These are phyloP conservation scores for Albula goreensis DNA, from an alignment of 2,113 vertebrate genomes.

Conservation along the genomic window DNA sequence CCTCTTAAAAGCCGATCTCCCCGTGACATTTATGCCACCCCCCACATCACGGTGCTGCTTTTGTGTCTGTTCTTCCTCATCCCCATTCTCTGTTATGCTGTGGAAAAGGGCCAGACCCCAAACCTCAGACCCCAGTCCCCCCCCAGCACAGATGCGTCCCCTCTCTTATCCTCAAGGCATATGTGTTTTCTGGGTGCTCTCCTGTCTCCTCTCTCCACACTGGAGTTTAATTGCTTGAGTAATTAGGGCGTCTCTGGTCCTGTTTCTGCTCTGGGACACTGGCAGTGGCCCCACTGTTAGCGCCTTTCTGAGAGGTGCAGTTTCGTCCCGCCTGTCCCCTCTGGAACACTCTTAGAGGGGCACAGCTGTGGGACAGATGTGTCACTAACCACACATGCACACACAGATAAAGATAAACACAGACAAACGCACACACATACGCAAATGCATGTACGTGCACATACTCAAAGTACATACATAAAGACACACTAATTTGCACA, in stretches of 20 bases:
- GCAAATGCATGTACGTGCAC: background rate
- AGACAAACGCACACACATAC: conserved; percentile 14
- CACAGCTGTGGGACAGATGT: background rate
- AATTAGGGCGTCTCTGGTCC: background rate
- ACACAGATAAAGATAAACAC: background rate
- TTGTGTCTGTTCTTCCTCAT: background rate
- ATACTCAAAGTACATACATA: background rate
- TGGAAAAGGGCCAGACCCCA: background rate
- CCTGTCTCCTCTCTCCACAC: background rate
- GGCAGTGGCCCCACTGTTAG: background rate
- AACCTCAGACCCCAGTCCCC: background rate
- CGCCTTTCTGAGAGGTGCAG: no score
- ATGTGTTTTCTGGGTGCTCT: background rate
- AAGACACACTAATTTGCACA: background rate
- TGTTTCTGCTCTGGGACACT: background rate
- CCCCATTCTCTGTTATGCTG: background rate
- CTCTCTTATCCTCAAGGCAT: background rate
- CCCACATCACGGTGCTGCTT: background rate
- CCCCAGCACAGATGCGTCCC: background rate
- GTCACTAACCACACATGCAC: background rate
- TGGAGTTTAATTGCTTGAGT: background rate
- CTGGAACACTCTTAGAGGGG: background rate
- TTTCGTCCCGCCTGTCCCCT: background rate
- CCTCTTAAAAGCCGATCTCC: background rate
- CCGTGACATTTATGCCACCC: background rate